Percentiles rank a stretch among this genome's conserved stretches.
Evolutionary conservation across 2,888 invertebrate genomes (phyloP).

Genomic region (Ophion ellenae): DNA sequence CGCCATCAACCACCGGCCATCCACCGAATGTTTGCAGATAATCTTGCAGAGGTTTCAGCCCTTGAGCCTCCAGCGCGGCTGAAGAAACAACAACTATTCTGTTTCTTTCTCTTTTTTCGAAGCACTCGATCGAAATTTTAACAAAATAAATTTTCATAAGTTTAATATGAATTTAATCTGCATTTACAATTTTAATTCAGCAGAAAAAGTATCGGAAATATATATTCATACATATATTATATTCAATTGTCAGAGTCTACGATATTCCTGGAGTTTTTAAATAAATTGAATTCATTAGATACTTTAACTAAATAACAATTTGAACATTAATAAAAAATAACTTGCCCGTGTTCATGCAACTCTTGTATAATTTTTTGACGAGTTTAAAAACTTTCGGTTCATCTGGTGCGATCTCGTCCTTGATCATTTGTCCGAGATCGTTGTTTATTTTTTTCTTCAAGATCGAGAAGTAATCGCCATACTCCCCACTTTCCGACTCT

Average conservation of each 20-base stretch:
- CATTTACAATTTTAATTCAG: too few species aligned
- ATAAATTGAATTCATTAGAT: too few species aligned
- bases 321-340: slow-evolving; percentile 67
- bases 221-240: too few species aligned
- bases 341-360: slow-evolving; percentile 95
- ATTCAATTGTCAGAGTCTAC: too few species aligned
- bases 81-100: slow-evolving; percentile 39
- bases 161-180: too few species aligned
- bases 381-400: slow-evolving; percentile 90
- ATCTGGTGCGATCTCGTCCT: slow-evolving; percentile 85
- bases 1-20: slow-evolving; percentile 95
- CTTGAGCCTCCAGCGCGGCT: slow-evolving; percentile 93
- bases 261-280: too few species aligned
- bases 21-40: slow-evolving; percentile 92
- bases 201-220: too few species aligned
- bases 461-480: slow-evolving; percentile 89
- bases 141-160: too few species aligned
- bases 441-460: slow-evolving; percentile 89
- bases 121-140: neutral
- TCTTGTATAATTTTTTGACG: slow-evolving; percentile 92
- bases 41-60: slow-evolving; percentile 89
- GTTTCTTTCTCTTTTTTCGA: neutral
- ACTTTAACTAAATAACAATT: neutral
- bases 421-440: slow-evolving; percentile 88
- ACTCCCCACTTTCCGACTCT: slow-evolving; percentile 90